phyloP scores from a whole-genome alignment of 1,140 invertebrate species.

The Gryon sp. region DNA sequence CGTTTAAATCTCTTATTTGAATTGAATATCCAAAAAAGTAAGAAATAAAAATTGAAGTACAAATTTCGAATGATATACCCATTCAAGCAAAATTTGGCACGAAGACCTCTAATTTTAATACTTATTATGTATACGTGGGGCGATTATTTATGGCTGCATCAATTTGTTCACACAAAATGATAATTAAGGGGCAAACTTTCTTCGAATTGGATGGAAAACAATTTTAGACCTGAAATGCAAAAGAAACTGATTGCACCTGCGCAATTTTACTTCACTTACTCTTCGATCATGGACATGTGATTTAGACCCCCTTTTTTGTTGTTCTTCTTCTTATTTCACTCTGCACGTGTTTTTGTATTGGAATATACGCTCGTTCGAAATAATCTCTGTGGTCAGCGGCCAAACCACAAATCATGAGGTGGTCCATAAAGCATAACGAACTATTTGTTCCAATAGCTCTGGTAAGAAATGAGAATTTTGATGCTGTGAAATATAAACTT shows the following conservation, averaged over 20 bases:
- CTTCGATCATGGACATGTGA: constrained; percentile 31
- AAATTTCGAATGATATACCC: too few relatives aligned
- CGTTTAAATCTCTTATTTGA: too few relatives aligned
- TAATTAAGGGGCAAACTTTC: constrained; percentile 22
- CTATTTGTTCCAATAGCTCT: constrained; percentile 49
- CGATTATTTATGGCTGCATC: constrained; percentile 1
- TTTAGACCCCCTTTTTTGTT: constrained; percentile 24
- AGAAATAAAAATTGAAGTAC: too few relatives aligned
- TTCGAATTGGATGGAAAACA: constrained; percentile 22
- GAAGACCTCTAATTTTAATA: constrained; percentile 11
- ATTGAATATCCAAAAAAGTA: too few relatives aligned
- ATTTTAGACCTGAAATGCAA: neutral
- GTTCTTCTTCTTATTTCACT: constrained; percentile 18
- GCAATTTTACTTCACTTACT: constrained; percentile 18
- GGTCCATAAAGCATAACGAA: neutral
- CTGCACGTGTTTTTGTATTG: neutral
- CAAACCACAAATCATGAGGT: neutral
- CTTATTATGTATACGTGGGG: constrained; percentile 8
- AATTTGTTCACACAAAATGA: constrained; percentile 13
- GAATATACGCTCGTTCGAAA: constrained; percentile 31
- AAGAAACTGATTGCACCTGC: constrained; percentile 21
- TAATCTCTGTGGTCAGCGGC: constrained; percentile 52
- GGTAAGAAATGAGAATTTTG: too few relatives aligned
- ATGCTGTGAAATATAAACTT: too few relatives aligned
- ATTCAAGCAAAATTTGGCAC: constrained; percentile 11